phyloP scores from a whole-genome alignment of 2,113 vertebrate species.

The Esox niger region DNA sequence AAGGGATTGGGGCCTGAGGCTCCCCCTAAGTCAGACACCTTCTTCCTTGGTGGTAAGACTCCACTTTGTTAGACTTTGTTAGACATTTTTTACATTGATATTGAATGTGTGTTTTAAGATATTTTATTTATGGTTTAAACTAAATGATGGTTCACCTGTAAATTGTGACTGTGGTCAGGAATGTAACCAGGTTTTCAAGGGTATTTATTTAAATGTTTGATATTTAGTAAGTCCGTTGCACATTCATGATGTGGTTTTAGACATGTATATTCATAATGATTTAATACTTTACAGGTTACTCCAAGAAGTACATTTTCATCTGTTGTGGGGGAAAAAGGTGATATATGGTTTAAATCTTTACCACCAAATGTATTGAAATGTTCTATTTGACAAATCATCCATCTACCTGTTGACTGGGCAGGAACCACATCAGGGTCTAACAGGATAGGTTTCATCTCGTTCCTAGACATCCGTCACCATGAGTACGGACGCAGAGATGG shows the following conservation, averaged over 20 bases:
- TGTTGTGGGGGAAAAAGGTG: background rate
- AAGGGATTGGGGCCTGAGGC: background rate
- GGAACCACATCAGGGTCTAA: background rate
- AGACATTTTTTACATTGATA: no score
- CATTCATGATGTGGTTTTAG: no score
- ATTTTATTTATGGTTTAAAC: no score
- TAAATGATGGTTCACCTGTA: no score
- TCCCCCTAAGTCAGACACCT: background rate
- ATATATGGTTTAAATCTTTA: background rate
- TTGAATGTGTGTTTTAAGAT: no score
- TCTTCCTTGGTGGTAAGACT: background rate
- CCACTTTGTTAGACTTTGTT: no score
- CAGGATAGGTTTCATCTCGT: background rate
- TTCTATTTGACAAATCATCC: background rate
- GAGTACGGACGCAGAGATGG: slow-evolving; percentile 9
- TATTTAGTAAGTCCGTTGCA: no score
- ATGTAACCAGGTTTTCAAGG: no score
- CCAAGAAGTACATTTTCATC: background rate
- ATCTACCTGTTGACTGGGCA: background rate
- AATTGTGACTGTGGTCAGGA: no score
- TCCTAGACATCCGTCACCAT: slow-evolving; percentile 5
- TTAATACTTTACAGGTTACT: background rate
- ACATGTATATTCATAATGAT: no score
- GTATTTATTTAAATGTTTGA: no score
- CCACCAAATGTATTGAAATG: background rate